A percentile compares a stretch with the other conserved stretches of the same genome.
phyloP scores from a whole-genome alignment of 1,140 invertebrate species.

The Trichoplusia ni region DNA sequence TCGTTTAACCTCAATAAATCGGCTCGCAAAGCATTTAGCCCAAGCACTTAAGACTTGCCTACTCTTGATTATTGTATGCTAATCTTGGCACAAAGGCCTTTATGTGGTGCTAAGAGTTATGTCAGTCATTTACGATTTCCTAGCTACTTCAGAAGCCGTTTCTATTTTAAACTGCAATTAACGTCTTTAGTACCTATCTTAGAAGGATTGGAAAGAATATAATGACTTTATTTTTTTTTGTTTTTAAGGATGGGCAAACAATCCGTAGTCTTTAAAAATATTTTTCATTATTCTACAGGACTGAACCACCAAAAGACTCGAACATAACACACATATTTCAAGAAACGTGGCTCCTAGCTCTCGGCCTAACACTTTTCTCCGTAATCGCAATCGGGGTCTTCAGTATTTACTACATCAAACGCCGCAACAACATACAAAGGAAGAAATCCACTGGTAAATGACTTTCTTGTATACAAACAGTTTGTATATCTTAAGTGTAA shows the following conservation, averaged over 20 bases:
- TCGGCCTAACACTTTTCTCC: conserved; percentile 67
- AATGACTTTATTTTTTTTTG: too few species aligned
- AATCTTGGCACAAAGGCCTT: neutral
- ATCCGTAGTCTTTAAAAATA: neutral
- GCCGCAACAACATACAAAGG: conserved; percentile 66
- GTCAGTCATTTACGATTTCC: neutral
- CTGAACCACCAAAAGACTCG: conserved; percentile 69
- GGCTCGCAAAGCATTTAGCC: too few species aligned
- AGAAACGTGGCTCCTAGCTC: conserved; percentile 73
- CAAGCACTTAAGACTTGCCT: too few species aligned
- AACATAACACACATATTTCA: conserved; percentile 68
- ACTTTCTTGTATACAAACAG: neutral
- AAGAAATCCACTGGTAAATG: conserved; percentile 67
- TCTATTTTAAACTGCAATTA: neutral
- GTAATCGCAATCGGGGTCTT: conserved; percentile 68
- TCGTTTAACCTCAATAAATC: too few species aligned
- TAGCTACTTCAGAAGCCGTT: neutral
- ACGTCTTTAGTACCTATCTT: neutral
- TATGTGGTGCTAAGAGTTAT: too few species aligned
- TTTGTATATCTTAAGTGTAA: conserved; percentile 24
- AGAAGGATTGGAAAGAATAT: neutral
- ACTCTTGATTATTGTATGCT: neutral
- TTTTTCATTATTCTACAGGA: conserved; percentile 47
- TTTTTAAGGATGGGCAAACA: too few species aligned
- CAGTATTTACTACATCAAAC: conserved; percentile 71